phyloP scores from a whole-genome alignment of 2,888 invertebrate species.

The Lithophane leautieri region DNA sequence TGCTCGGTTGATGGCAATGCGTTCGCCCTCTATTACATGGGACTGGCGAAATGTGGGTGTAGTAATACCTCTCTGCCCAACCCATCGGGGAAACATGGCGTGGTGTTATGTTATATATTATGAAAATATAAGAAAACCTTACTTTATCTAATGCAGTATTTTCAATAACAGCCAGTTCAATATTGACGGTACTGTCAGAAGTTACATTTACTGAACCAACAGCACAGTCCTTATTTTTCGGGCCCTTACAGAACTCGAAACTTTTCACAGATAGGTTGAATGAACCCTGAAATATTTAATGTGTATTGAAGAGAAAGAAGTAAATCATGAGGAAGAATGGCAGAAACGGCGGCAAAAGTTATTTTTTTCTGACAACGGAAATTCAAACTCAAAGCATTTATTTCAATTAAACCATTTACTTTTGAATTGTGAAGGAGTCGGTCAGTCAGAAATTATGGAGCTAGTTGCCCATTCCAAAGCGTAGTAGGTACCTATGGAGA shows the following conservation, averaged over 20 bases:
- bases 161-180: slow-evolving; percentile 25
- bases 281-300: slow-evolving; percentile 10
- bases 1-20: background rate
- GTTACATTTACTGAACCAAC: slow-evolving; percentile 5
- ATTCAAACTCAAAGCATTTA: no score
- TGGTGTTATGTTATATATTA: background rate
- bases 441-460: no score
- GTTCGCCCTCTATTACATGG: no score
- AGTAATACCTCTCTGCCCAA: background rate
- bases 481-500: no score
- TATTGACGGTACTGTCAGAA: background rate
- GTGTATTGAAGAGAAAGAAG: background rate
- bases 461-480: no score
- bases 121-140: slow-evolving; percentile 8
- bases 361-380: background rate
- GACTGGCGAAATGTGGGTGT: no score
- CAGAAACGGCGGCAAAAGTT: background rate
- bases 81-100: background rate
- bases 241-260: slow-evolving; percentile 37
- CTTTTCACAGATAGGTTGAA: slow-evolving; percentile 20
- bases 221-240: slow-evolving; percentile 29
- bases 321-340: background rate
- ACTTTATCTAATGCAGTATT: slow-evolving; percentile 24
- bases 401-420: no score
- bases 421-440: no score